Conservation (phyloP, 1,140 invertebrate genomes). For the Oreohelix idahoensis region DNA sequence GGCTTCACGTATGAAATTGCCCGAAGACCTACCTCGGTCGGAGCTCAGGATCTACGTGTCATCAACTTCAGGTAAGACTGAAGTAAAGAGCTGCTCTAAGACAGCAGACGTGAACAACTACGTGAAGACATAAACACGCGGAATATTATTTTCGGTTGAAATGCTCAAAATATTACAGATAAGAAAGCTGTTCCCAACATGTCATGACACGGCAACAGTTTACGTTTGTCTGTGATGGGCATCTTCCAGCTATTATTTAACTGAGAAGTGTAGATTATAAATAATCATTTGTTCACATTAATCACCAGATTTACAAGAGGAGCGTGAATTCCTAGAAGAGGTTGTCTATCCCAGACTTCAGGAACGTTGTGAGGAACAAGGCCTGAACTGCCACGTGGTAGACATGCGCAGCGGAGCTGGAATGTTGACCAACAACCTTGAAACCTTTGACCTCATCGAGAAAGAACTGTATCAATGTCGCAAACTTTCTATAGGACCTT, state of each 20-base stretch:
- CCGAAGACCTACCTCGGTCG: conserved; percentile 39
- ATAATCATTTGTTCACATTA: background rate
- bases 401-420: conserved; percentile 46
- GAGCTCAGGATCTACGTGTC: conserved; percentile 48
- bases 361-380: conserved; percentile 45
- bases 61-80: conserved; percentile 46
- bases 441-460: conserved; percentile 36
- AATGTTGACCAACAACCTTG: conserved; percentile 15
- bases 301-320: conserved; percentile 45
- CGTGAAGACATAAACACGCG: background rate
- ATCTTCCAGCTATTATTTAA: too few species aligned
- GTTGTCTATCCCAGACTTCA: conserved; percentile 48
- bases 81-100: too few species aligned
- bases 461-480: conserved; percentile 7
- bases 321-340: conserved; percentile 49
- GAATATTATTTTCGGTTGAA: too few species aligned
- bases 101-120: too few species aligned
- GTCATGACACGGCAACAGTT: too few species aligned
- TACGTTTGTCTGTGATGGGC: too few species aligned
- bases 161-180: too few species aligned
- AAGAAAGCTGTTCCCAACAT: too few species aligned
- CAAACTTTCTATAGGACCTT: conserved; percentile 25
- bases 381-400: conserved; percentile 49
- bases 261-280: background rate
- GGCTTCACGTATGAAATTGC: conserved; percentile 37